These are phyloP conservation scores for Saguinus oedipus DNA, from an alignment of 2,797 vertebrate genomes.

Conservation along the genomic window DNA sequence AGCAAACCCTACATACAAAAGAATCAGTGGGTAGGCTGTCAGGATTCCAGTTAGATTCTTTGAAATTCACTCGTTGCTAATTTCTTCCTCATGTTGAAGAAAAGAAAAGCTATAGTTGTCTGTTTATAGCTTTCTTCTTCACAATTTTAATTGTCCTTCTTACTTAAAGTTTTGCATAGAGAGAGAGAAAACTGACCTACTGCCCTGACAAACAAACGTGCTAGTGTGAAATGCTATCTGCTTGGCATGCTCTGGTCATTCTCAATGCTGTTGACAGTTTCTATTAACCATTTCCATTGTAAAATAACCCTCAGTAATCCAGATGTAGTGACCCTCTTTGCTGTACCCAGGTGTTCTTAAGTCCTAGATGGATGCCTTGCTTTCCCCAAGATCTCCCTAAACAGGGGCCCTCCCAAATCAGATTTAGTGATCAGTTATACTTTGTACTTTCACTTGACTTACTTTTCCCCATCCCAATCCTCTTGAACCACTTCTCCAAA, in stretches of 20 bases:
- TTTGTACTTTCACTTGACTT: background rate
- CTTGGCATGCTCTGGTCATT: background rate
- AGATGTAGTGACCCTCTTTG: background rate
- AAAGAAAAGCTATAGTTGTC: background rate
- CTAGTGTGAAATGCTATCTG: background rate
- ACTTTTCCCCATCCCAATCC: background rate
- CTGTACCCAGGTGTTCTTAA: background rate
- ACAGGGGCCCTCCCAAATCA: background rate
- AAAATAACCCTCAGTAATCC: background rate
- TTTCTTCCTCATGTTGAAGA: background rate
- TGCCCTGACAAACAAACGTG: background rate
- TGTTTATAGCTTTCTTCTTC: background rate
- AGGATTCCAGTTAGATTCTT: background rate
- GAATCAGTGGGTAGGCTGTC: background rate
- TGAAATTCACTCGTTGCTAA: background rate
- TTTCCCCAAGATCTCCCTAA: background rate
- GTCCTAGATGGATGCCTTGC: background rate
- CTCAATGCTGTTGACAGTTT: background rate
- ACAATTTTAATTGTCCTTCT: background rate
- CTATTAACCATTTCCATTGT: background rate
- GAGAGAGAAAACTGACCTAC: background rate
- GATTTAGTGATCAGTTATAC: background rate
- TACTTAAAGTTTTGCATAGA: background rate
- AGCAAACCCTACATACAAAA: background rate
- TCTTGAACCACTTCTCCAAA: background rate